phyloP scores from a whole-genome alignment of 2,888 invertebrate genomes.

The Diarsia mendica region DNA sequence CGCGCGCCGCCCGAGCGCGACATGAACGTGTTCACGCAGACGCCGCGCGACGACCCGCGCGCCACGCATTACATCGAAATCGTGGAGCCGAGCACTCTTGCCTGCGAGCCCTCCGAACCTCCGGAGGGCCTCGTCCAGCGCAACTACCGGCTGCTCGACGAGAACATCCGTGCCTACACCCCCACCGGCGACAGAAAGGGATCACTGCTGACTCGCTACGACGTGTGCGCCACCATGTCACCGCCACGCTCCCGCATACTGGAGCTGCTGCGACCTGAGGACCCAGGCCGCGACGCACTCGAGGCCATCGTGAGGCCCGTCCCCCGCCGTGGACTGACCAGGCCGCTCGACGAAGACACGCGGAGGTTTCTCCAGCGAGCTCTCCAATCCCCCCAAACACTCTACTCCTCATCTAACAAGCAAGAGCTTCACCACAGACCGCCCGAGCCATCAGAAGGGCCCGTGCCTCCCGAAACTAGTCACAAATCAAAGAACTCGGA shows the following conservation, averaged over 20 bases:
- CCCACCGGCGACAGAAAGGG: constrained; percentile 83
- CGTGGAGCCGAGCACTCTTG: constrained; percentile 77
- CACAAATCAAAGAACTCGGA: constrained; percentile 66
- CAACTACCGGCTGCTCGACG: constrained; percentile 82
- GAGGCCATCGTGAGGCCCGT: constrained; percentile 85
- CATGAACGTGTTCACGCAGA: constrained; percentile 71
- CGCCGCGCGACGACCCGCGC: constrained; percentile 74
- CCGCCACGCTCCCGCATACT: constrained; percentile 84
- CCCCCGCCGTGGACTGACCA: constrained; percentile 80
- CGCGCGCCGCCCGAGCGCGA: constrained; percentile 69
- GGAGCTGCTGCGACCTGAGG: constrained; percentile 83
- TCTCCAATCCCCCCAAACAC: constrained; percentile 80
- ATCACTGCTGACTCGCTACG: constrained; percentile 82
- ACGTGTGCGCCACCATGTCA: constrained; percentile 79
- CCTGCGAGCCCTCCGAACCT: constrained; percentile 75
- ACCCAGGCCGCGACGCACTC: constrained; percentile 83
- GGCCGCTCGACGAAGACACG: constrained; percentile 85
- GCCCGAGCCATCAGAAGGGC: constrained; percentile 35
- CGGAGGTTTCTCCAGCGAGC: constrained; percentile 84
- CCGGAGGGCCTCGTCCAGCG: constrained; percentile 84
- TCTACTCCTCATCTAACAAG: constrained; percentile 70
- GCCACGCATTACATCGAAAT: constrained; percentile 77
- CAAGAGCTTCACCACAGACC: constrained; percentile 70
- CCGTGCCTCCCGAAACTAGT: constrained; percentile 50
- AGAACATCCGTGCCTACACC: constrained; percentile 82